A percentile compares a stretch with the other conserved stretches of the same genome.
These are phyloP conservation scores for Todiramphus chloris DNA, from an alignment of 2,113 vertebrate genomes.

Conservation along the genomic window DNA sequence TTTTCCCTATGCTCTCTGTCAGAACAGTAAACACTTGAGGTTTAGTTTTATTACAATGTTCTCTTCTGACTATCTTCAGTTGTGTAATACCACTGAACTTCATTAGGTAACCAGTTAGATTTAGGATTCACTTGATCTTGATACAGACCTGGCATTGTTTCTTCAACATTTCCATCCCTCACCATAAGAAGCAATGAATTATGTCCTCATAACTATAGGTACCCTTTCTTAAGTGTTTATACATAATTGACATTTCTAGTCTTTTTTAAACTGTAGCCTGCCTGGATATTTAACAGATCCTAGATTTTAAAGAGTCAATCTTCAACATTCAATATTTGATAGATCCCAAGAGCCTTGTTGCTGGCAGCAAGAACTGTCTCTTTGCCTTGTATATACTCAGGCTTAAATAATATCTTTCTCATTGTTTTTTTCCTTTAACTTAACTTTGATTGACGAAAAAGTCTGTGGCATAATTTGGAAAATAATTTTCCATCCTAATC, in stretches of 20 bases:
- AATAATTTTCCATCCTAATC: conserved; percentile 22
- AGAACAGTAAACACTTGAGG: background rate
- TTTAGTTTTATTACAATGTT: background rate
- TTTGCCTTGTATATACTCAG: conserved; percentile 26
- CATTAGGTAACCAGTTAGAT: background rate
- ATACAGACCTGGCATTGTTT: background rate
- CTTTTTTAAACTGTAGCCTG: background rate
- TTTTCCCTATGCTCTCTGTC: background rate
- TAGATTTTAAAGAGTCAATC: conserved; percentile 39
- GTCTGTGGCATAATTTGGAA: conserved; percentile 14
- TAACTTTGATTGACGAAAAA: conserved; percentile 26
- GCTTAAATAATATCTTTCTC: conserved; percentile 12
- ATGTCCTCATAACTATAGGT: background rate
- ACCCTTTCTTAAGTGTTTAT: conserved; percentile 18
- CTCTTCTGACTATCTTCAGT: background rate
- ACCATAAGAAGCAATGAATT: background rate
- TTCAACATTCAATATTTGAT: conserved; percentile 29
- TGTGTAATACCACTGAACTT: background rate
- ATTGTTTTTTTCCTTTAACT: conserved; percentile 37
- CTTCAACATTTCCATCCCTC: background rate
- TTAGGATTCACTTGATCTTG: background rate
- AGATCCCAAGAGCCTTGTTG: background rate
- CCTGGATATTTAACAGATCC: conserved; percentile 25
- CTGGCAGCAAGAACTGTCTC: background rate
- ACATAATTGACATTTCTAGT: conserved; percentile 7